A percentile compares a stretch with the other conserved stretches of the same genome.
Conservation (phyloP, 2,113 vertebrate genomes). For the Alligator mississippiensis region DNA sequence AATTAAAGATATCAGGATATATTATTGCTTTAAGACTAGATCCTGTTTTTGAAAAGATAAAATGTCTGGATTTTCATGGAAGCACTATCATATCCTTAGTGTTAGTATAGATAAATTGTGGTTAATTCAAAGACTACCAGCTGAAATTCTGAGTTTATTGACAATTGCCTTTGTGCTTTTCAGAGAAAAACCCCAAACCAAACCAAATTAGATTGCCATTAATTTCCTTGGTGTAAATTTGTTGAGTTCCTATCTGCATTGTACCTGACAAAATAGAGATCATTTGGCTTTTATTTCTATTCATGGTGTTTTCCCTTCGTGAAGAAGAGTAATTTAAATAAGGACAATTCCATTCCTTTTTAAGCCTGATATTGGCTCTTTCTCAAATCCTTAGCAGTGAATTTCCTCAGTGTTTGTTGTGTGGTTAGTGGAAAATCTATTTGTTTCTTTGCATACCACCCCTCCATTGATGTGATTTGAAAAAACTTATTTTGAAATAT, state of each 20-base stretch:
- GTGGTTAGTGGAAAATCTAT: not conserved
- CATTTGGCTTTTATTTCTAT: not conserved
- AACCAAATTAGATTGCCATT: not conserved
- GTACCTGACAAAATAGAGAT: not conserved
- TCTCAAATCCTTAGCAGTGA: not conserved
- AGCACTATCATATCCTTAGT: not conserved
- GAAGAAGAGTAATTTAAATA: not conserved
- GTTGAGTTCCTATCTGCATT: not conserved
- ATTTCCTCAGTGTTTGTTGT: not conserved
- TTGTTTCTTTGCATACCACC: not conserved
- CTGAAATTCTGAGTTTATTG: not conserved
- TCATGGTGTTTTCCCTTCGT: not conserved
- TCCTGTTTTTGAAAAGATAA: not conserved
- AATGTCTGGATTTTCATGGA: not conserved
- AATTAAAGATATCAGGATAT: not conserved
- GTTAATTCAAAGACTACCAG: not conserved
- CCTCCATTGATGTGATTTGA: not conserved
- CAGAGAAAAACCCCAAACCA: not conserved
- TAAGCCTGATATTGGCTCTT: not conserved
- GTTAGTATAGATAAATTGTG: not conserved
- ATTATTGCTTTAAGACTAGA: not conserved
- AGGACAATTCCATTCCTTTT: not conserved
- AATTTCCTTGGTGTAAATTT: not conserved
- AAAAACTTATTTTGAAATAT: not conserved
- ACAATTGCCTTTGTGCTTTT: not conserved